Conservation (phyloP, 2,113 vertebrate species). For the Menidia beryllina region DNA sequence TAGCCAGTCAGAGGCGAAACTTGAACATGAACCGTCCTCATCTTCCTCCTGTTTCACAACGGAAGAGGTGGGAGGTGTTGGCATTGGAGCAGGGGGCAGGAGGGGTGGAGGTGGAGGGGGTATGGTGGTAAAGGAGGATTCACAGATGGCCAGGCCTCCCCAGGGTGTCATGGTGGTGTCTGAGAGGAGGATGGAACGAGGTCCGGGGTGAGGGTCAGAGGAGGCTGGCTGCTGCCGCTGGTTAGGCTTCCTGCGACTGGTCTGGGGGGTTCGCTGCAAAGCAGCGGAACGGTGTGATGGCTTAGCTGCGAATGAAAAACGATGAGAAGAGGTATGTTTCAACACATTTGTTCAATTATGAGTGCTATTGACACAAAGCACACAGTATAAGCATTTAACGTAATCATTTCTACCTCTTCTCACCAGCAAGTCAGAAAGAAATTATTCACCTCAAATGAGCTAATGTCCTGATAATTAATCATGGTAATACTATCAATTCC, state of each 20-base stretch:
- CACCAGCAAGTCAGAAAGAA: no score
- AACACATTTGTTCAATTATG: not conserved
- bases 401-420: no score
- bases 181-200: constrained; percentile 43
- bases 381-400: no score
- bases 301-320: constrained; percentile 28
- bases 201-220: constrained; percentile 35
- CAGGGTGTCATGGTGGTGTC: constrained; percentile 79
- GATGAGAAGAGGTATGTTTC: not conserved
- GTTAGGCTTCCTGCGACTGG: constrained; percentile 35
- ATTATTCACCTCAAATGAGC: no score
- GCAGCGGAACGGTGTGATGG: constrained; percentile 14
- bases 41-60: constrained; percentile 25
- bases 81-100: constrained; percentile 37
- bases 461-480: no score
- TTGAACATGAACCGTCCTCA: constrained; percentile 16
- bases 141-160: constrained; percentile 75
- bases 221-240: constrained; percentile 22
- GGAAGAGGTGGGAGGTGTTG: constrained; percentile 26
- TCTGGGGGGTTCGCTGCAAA: constrained; percentile 37
- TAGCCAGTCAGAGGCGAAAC: constrained; percentile 34
- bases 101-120: constrained; percentile 25
- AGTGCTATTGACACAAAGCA: no score
- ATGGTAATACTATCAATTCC: no score
- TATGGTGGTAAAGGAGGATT: constrained; percentile 77